A percentile compares a stretch with the other conserved stretches of the same genome.
These are phyloP conservation scores for Patiria pectinifera DNA, from an alignment of 53 echinoderm and acorn worm species.

Conservation along the genomic window DNA sequence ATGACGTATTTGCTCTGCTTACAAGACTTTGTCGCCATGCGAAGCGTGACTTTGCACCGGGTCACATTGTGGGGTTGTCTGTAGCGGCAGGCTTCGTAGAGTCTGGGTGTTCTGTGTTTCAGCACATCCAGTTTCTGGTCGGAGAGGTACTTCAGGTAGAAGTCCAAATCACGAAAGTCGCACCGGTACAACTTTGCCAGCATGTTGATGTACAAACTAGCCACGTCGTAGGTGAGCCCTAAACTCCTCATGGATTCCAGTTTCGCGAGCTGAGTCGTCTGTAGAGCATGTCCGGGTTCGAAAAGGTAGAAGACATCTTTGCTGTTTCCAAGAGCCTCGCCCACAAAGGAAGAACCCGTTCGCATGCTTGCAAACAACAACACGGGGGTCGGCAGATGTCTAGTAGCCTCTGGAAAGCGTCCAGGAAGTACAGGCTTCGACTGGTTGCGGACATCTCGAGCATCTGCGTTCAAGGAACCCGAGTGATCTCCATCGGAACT, in stretches of 20 bases:
- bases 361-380: slow-evolving; percentile 33
- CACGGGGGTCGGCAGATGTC: not conserved
- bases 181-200: slow-evolving; percentile 68
- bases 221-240: not conserved
- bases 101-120: slow-evolving; percentile 22
- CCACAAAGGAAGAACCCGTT: slow-evolving; percentile 53
- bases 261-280: not conserved
- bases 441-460: too few species aligned
- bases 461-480: too few species aligned
- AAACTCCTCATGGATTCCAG: not conserved
- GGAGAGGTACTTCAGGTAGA: slow-evolving; percentile 19
- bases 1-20: slow-evolving; percentile 4
- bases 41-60: not conserved
- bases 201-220: slow-evolving; percentile 6
- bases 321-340: slow-evolving; percentile 36
- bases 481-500: too few species aligned
- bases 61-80: not conserved
- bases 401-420: too few species aligned
- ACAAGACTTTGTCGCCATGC: not conserved
- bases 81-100: slow-evolving; percentile 10
- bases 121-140: not conserved
- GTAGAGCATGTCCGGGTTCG: slow-evolving; percentile 26
- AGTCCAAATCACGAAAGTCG: slow-evolving; percentile 59
- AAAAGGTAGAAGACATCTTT: slow-evolving; percentile 50
- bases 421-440: not conserved